A percentile compares a stretch with the other conserved stretches of the same genome.
These are phyloP conservation scores for Eremophila alpestris DNA, from an alignment of 2,797 vertebrate species.

Conservation along the genomic window DNA sequence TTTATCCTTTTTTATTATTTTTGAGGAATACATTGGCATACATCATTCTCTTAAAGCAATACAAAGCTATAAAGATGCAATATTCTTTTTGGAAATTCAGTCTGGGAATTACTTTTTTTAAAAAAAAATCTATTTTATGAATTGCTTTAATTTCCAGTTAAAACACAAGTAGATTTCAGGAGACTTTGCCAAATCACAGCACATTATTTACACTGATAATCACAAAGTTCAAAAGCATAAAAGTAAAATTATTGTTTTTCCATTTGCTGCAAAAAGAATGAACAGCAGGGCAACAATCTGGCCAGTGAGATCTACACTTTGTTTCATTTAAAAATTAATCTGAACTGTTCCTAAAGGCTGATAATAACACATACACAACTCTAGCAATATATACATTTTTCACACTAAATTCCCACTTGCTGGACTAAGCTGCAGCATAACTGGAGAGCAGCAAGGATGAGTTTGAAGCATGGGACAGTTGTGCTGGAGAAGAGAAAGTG, in stretches of 20 bases:
- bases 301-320: not conserved
- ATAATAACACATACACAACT: not conserved
- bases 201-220: not conserved
- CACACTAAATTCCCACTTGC: not conserved
- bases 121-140: not conserved
- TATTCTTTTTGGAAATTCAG: not conserved
- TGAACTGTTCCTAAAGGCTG: not conserved
- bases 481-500: constrained; percentile 19
- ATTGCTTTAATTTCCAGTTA: not conserved
- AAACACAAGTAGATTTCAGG: not conserved
- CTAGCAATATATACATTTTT: not conserved
- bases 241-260: not conserved
- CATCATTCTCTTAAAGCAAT: not conserved
- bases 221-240: not conserved
- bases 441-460: not conserved
- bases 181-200: not conserved
- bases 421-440: not conserved
- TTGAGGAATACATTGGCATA: not conserved
- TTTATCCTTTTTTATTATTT: not conserved
- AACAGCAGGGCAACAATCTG: not conserved
- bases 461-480: not conserved
- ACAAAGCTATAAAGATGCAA: not conserved
- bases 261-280: not conserved
- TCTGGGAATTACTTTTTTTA: not conserved
- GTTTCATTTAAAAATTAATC: not conserved